Evolutionary conservation across 1,140 invertebrate species (phyloP).

Genomic region (Drosophila erecta): DNA sequence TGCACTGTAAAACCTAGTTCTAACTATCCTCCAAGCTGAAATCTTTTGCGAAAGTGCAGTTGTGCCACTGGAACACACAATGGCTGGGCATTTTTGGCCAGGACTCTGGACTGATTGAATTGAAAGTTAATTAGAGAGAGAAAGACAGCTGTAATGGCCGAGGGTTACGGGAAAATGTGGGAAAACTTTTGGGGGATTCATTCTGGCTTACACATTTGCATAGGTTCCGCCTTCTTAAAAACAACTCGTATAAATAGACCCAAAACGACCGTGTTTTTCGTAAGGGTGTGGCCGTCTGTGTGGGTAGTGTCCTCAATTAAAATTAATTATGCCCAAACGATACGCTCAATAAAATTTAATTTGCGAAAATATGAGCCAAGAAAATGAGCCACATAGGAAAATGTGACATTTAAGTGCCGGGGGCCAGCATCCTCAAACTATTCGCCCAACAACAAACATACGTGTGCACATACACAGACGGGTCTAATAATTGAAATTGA

Average conservation of each 20-base stretch:
- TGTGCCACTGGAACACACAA: constrained; percentile 26
- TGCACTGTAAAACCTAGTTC: neutral
- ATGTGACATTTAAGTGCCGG: constrained; percentile 73
- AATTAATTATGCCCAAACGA: constrained; percentile 83
- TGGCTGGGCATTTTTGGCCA: constrained; percentile 27
- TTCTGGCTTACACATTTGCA: neutral
- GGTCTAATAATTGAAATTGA: constrained; percentile 77
- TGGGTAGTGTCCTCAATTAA: constrained; percentile 76
- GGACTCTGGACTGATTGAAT: constrained; percentile 25
- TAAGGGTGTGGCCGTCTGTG: constrained; percentile 14
- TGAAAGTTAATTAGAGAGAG: constrained; percentile 42
- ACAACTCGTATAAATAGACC: constrained; percentile 32
- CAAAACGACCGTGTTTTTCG: constrained; percentile 28
- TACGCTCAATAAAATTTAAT: constrained; percentile 84
- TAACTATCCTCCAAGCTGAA: neutral
- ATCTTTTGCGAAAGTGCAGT: neutral
- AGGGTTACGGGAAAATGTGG: neutral
- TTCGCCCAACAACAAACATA: constrained; percentile 28
- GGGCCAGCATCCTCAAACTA: constrained; percentile 30
- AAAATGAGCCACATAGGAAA: constrained; percentile 68
- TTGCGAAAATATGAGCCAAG: constrained; percentile 79
- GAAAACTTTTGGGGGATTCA: neutral
- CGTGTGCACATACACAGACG: constrained; percentile 21
- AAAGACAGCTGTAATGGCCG: neutral
- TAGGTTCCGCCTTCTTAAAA: constrained; percentile 19